Evolutionary conservation across 2,113 vertebrate genomes (phyloP), one percentile per base, ranked within the genome.

Genomic region (Orthonyx spaldingii): DNA sequence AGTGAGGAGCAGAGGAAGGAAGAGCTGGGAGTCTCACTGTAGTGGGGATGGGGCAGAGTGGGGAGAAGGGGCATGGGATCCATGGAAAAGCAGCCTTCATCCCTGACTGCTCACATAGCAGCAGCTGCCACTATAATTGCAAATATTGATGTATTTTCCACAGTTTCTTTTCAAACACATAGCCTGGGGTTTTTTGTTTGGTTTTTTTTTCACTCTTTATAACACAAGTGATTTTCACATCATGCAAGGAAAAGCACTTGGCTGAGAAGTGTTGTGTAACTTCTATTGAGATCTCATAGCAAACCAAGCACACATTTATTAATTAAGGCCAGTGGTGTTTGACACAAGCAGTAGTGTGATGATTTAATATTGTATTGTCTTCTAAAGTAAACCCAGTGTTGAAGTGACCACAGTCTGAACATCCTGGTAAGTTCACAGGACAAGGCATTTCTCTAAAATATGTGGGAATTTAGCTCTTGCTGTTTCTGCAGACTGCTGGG

Each of bases 111-210:
- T 79, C 7, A 6, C 41, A 64, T 46, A 91, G 53, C 85, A 83
- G 88, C 88, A 90, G 74, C 82, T 90, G 84, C 78, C 4, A 3
- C 59, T 77, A 23, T 69, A 65, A 93, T 94, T 93, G 63, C 63
- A 84, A 92, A 89, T 93, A 91, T 61, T 92, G 88, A 89, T 87
- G 69, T 69, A 49, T 93, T 91, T 87, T 49, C 76, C 77, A 80
- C 70, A 89, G 63, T 52, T 95, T 78, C 83, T 91, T 94, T 90
- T 93, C 74, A 83, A 79, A 89, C 50, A 76, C 41, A 57, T 53
- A 84, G 61, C 63, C 77, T 69, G 18, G 39, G 39, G 6, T 23
- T 61, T 1, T 68, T 82, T 89, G 24, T 81, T 89, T 13, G 75
- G 0, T 16, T 33, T 59, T 41, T 84, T 68, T 87, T 64, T 53